These are phyloP conservation scores for Diloba caeruleocephala DNA, from an alignment of 2,888 invertebrate species.

Conservation along the genomic window DNA sequence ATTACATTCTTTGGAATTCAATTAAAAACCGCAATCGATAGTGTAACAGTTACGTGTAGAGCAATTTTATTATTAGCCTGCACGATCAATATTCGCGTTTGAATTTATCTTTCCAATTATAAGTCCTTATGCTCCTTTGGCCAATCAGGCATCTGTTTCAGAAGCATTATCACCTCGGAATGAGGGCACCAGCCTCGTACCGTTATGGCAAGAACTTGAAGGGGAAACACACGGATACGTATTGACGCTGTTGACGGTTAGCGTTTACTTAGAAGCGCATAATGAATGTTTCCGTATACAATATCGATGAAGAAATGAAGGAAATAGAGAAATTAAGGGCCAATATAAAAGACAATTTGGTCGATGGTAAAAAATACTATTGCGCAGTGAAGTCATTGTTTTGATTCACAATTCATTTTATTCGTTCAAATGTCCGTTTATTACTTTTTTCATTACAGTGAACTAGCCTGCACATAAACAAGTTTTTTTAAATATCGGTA, in stretches of 20 bases:
- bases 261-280: constrained; percentile 31
- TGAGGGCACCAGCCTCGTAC: constrained; percentile 72
- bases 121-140: constrained; percentile 64
- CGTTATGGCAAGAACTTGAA: constrained; percentile 72
- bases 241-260: constrained; percentile 36
- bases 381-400: too few relatives aligned
- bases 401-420: too few relatives aligned
- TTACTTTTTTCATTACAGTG: too few relatives aligned
- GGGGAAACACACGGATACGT: constrained; percentile 66
- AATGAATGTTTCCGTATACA: constrained; percentile 35
- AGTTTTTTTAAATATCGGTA: too few relatives aligned
- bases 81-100: constrained; percentile 52
- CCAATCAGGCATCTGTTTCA: constrained; percentile 68
- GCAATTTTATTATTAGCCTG: constrained; percentile 30
- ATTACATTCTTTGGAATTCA: constrained; percentile 34
- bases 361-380: too few relatives aligned
- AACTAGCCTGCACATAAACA: too few relatives aligned
- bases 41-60: constrained; percentile 26
- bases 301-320: constrained; percentile 28
- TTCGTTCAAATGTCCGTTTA: too few relatives aligned
- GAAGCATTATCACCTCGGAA: constrained; percentile 80
- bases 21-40: constrained; percentile 30
- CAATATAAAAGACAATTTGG: neutral
- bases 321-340: neutral
- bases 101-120: constrained; percentile 69